Evolutionary conservation across 2,797 vertebrate species (phyloP).

Genomic region (Acanthis flammea): DNA sequence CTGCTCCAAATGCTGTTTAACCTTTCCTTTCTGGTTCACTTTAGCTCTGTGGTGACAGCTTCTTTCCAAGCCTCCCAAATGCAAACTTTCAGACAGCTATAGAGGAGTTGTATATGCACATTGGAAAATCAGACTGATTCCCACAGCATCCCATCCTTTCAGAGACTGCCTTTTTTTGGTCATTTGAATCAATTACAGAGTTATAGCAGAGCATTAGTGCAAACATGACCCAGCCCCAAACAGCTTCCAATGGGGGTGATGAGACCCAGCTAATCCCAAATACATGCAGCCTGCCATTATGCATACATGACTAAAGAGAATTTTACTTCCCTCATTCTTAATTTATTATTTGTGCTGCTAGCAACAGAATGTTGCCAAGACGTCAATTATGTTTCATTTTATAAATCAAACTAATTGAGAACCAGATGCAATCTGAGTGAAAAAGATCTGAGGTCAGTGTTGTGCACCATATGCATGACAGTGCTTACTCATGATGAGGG

Average conservation of each 20-base stretch:
- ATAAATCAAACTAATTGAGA: constrained; percentile 70
- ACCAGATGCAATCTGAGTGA: constrained; percentile 48
- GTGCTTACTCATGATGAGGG: constrained; percentile 14
- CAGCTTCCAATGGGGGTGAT: neutral
- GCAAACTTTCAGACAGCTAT: neutral
- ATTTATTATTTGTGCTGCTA: constrained; percentile 68
- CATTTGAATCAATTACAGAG: neutral
- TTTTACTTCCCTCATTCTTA: constrained; percentile 51
- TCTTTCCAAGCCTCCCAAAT: neutral
- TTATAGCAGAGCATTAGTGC: neutral
- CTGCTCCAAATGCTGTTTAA: constrained; percentile 11
- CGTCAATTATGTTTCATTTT: constrained; percentile 68
- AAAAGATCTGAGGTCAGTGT: constrained; percentile 52
- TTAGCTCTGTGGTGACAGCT: neutral
- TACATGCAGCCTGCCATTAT: neutral
- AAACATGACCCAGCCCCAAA: neutral
- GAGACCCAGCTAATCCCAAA: neutral
- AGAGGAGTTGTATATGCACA: neutral
- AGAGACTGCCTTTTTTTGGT: neutral
- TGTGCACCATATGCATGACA: constrained; percentile 16
- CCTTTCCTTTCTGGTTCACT: neutral
- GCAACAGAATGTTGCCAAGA: constrained; percentile 54
- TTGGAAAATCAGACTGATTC: neutral
- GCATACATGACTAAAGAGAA: constrained; percentile 19
- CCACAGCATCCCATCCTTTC: neutral